phyloP scores from a whole-genome alignment of 2,888 invertebrate species.

The Catocala sponsa region DNA sequence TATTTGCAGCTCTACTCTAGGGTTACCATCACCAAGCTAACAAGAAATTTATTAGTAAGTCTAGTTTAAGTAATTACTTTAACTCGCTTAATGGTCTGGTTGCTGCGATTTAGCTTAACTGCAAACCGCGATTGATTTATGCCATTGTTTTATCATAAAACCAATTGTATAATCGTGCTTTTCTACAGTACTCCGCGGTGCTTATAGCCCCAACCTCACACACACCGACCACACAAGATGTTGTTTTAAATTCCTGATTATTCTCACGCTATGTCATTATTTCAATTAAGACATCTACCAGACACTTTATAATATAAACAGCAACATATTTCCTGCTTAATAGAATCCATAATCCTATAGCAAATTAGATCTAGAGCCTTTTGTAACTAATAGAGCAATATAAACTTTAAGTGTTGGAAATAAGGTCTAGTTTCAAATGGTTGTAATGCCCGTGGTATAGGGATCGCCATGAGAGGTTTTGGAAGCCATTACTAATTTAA shows the following conservation, averaged over 20 bases:
- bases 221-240: slow-evolving; percentile 55
- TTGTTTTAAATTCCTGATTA: slow-evolving; percentile 48
- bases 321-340: fast-evolving
- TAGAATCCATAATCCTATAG: slow-evolving; percentile 19
- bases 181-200: slow-evolving; percentile 13
- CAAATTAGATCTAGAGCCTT: neutral
- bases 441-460: neutral
- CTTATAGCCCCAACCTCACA: slow-evolving; percentile 26
- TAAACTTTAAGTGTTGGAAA: fast-evolving
- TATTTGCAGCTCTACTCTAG: too few relatives aligned
- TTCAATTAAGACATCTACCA: slow-evolving; percentile 57
- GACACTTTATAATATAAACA: slow-evolving; percentile 11
- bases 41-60: too few relatives aligned
- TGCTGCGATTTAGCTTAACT: too few relatives aligned
- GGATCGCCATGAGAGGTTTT: slow-evolving; percentile 21
- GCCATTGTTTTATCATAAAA: too few relatives aligned
- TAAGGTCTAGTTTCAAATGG: slow-evolving; percentile 14
- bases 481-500: slow-evolving; percentile 33
- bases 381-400: neutral
- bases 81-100: too few relatives aligned
- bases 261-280: slow-evolving; percentile 64
- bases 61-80: too few relatives aligned
- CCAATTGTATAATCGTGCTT: too few relatives aligned
- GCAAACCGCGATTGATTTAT: too few relatives aligned
- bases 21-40: too few relatives aligned